Evolutionary conservation across 2,113 vertebrate species (phyloP), one percentile per base, ranked within the genome.

Genomic region (Psittacara wagleri): DNA sequence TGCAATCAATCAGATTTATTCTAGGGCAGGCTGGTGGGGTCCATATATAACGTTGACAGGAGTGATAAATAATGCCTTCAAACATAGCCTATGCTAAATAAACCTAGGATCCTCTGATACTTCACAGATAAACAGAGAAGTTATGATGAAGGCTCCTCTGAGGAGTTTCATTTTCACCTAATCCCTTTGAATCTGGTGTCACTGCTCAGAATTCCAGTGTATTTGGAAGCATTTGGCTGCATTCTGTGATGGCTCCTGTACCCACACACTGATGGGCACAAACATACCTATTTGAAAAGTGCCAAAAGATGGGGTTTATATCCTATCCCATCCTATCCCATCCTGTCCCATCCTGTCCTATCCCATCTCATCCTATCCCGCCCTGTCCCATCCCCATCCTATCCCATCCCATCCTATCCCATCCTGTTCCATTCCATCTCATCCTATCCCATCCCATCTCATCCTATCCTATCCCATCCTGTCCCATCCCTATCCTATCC

Each of bases 391-490:
- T 52, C 10, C 15, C 6, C 6, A 17, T 28, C 28, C 27, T 2
- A 7, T 29, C 27, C 6, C 9, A 11, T 29, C 27, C 6, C 9
- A 17, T 29, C 27, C 9, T 6, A 5, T 28, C 27, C 15, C 3
- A 0, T 52, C 51, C 7, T 39, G 39, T 39, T 39, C 39, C 39
- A 39, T 39, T 39, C 39, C 39, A 39, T 39, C 11, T 11, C 2
- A 2, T 52, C 51, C 7, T 2, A 24, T 49, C 6, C 10, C 11
- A 22, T 48, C 20, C 4, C 13, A 16, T 6, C 14, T 1, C 9
- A 17, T 28, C 15, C 1, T 0, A 17, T 52, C 51, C 15, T 1
- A 15, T 9, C 25, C 14, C 14, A 16, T 28, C 25, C 14, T 4
- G 3, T 15, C 8, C 25, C 14, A 6, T 52, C 27, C 25, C 9